Evolutionary conservation across 2,888 invertebrate genomes (phyloP).

Genomic region (Napeogenes sylphis): DNA sequence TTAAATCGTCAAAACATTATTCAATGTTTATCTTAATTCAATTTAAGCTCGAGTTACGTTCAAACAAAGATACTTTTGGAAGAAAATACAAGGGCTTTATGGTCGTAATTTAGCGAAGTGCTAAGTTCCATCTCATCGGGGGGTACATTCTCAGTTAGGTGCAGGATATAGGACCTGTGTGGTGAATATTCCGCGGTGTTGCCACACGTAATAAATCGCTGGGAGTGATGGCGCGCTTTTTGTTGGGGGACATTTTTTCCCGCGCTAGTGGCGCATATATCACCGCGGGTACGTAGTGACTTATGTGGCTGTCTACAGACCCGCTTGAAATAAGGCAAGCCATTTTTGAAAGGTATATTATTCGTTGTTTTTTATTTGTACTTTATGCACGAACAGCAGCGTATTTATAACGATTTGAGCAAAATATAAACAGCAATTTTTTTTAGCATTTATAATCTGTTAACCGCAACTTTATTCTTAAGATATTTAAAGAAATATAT

Average conservation of each 20-base stretch:
- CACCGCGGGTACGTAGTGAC: slow-evolving; percentile 58
- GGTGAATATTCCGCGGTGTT: slow-evolving; percentile 63
- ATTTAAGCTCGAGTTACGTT: slow-evolving; percentile 26
- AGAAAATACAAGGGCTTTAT: slow-evolving; percentile 48
- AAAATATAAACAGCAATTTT: neutral
- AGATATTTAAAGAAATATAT: slow-evolving; percentile 1
- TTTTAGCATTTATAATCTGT: neutral
- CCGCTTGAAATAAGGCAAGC: slow-evolving; percentile 46
- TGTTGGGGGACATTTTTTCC: slow-evolving; percentile 75
- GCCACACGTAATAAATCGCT: slow-evolving; percentile 69
- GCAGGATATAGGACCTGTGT: slow-evolving; percentile 57
- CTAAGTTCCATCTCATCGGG: slow-evolving; percentile 74
- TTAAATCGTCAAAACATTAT: slow-evolving; percentile 18
- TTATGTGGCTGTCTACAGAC: slow-evolving; percentile 55
- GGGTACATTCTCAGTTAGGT: slow-evolving; percentile 69
- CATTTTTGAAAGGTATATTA: slow-evolving; percentile 38
- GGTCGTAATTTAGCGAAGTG: slow-evolving; percentile 74
- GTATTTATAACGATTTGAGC: neutral
- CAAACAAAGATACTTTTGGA: slow-evolving; percentile 21
- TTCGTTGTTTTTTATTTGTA: slow-evolving; percentile 27
- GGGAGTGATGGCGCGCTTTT: slow-evolving; percentile 71
- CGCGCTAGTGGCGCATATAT: slow-evolving; percentile 73
- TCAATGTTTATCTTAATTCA: slow-evolving; percentile 28
- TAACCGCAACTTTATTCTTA: neutral
- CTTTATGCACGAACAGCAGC: slow-evolving; percentile 25